A percentile compares a stretch with the other conserved stretches of the same genome.
Evolutionary conservation across 2,888 invertebrate genomes (phyloP).

Genomic region (Diachrysia chrysitis): DNA sequence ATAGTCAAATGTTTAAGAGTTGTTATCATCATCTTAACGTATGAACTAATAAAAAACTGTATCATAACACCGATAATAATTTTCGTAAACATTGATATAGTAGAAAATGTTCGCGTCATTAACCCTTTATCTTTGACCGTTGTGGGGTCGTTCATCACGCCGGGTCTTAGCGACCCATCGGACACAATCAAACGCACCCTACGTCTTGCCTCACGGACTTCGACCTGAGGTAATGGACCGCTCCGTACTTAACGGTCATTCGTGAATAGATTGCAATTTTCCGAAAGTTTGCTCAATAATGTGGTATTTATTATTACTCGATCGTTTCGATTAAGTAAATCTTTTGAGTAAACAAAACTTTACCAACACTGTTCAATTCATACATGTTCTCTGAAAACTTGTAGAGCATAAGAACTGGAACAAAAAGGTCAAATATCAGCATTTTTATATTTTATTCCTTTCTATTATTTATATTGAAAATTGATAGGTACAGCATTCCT

Average conservation of each 20-base stretch:
- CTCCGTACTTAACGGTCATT: conserved; percentile 26
- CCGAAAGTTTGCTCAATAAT: conserved; percentile 21
- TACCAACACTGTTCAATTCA: background rate
- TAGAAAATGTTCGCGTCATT: conserved; percentile 30
- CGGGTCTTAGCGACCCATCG: conserved; percentile 49
- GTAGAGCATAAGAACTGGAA: too few relatives aligned
- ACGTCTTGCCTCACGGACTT: conserved; percentile 16
- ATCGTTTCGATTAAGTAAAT: background rate
- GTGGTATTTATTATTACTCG: background rate
- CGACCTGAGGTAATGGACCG: conserved; percentile 33
- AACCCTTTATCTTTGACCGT: conserved; percentile 42
- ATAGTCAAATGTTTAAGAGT: background rate
- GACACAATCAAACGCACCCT: conserved; percentile 35
- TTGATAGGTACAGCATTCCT: too few relatives aligned
- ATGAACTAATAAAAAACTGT: conserved; percentile 6
- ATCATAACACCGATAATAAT: conserved; percentile 15
- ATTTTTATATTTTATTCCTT: too few relatives aligned
- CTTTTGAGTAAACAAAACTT: background rate
- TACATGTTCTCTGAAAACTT: too few relatives aligned
- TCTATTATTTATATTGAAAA: too few relatives aligned
- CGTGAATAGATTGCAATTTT: conserved; percentile 46
- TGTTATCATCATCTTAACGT: background rate
- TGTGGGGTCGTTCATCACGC: conserved; percentile 63
- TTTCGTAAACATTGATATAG: conserved; percentile 14
- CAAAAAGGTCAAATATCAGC: too few relatives aligned